These are phyloP conservation scores for Brassicogethes aeneus DNA, from an alignment of 2,888 invertebrate genomes.

Conservation along the genomic window DNA sequence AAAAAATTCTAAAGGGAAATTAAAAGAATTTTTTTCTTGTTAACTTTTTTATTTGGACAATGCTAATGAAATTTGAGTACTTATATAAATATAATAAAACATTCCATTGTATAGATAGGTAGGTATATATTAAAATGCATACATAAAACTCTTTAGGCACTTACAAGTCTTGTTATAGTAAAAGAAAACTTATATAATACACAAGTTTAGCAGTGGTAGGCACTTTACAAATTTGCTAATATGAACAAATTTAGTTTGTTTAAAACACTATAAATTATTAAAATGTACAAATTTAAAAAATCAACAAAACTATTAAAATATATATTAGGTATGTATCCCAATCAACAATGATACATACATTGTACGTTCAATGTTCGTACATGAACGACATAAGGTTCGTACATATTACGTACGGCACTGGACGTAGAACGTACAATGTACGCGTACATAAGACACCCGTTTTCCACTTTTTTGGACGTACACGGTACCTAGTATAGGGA, in stretches of 20 bases:
- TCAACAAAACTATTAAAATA: conserved; percentile 7
- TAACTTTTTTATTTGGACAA: not conserved
- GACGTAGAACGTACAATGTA: no score
- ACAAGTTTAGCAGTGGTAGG: conserved; percentile 11
- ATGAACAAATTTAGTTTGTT: conserved; percentile 1
- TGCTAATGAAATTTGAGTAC: not conserved
- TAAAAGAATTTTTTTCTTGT: no score
- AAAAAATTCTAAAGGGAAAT: no score
- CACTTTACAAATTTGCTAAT: conserved; percentile 8
- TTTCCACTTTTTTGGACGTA: no score
- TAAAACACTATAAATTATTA: conserved; percentile 7
- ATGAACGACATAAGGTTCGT: no score
- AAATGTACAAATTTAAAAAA: conserved; percentile 11
- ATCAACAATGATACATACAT: no score
- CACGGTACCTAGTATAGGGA: no score
- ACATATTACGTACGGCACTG: no score
- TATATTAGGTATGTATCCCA: not conserved
- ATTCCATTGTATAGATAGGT: not conserved
- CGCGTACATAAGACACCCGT: no score
- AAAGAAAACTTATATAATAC: conserved; percentile 5
- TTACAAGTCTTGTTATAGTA: conserved; percentile 14
- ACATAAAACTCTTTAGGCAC: conserved; percentile 11
- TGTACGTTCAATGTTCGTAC: no score
- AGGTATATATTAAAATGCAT: not conserved
- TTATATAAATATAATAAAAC: not conserved